Percentiles rank a stretch among this genome's conserved stretches.
phyloP scores from a whole-genome alignment of 2,888 invertebrate genomes.

The Drosophila falleni region DNA sequence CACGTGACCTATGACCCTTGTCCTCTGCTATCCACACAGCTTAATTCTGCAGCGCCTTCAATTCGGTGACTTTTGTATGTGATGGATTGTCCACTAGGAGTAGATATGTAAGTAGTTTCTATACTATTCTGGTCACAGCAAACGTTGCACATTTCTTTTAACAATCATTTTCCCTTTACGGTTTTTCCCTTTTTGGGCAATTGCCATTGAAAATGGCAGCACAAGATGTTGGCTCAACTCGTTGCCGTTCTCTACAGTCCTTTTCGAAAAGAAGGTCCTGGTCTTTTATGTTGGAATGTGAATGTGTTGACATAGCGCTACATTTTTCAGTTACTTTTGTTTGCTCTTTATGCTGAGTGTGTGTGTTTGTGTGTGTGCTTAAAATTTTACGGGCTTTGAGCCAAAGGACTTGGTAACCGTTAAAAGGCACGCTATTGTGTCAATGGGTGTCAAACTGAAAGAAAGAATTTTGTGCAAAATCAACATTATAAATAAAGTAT shows the following conservation, averaged over 20 bases:
- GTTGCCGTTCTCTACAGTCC: constrained; percentile 25
- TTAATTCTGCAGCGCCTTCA: not conserved
- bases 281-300: constrained; percentile 38
- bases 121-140: constrained; percentile 23
- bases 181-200: constrained; percentile 38
- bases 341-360: constrained; percentile 36
- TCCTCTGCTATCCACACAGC: not conserved
- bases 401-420: constrained; percentile 32
- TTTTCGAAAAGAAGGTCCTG: constrained; percentile 18
- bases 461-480: constrained; percentile 53
- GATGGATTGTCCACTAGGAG: constrained; percentile 32
- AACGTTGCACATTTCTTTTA: constrained; percentile 32
- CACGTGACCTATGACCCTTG: constrained; percentile 36
- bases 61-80: constrained; percentile 28
- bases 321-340: constrained; percentile 71
- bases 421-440: constrained; percentile 52
- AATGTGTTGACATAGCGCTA: constrained; percentile 75
- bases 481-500: constrained; percentile 62
- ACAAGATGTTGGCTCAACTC: constrained; percentile 33
- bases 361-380: constrained; percentile 35
- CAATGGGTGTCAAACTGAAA: constrained; percentile 63
- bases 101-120: constrained; percentile 10
- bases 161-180: constrained; percentile 5
- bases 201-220: constrained; percentile 40
- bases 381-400: constrained; percentile 53